Evolutionary conservation across 2,113 vertebrate genomes (phyloP).

Genomic region (Sclerurus mexicanus): DNA sequence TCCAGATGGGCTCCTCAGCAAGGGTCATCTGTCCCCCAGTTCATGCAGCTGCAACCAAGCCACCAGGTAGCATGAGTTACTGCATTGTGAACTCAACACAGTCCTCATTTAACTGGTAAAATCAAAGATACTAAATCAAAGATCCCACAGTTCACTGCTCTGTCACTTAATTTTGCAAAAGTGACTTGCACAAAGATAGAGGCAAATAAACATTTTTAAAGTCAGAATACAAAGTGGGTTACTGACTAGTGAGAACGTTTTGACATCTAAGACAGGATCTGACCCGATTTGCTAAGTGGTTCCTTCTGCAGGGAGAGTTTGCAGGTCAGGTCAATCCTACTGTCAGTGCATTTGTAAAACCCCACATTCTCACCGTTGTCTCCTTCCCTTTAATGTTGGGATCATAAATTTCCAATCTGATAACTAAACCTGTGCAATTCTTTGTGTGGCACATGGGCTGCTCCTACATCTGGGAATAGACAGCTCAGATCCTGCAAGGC

Average conservation of each 20-base stretch:
- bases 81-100: not conserved
- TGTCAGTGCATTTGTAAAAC: not conserved
- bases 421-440: not conserved
- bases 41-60: not conserved
- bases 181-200: not conserved
- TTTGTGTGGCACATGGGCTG: not conserved
- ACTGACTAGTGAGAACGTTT: not conserved
- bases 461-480: not conserved
- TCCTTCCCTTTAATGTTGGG: not conserved
- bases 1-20: not conserved
- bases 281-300: not conserved
- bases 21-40: not conserved
- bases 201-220: not conserved
- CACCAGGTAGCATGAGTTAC: not conserved
- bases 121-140: not conserved
- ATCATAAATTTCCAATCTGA: not conserved
- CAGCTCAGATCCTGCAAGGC: rapidly evolving
- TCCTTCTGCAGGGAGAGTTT: not conserved
- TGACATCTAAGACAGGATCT: not conserved
- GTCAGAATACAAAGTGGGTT: not conserved
- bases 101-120: not conserved
- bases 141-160: not conserved
- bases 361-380: rapidly evolving
- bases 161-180: not conserved
- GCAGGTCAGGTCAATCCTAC: not conserved